A percentile compares a stretch with the other conserved stretches of the same genome.
These are phyloP conservation scores for Ovis aries DNA, from an alignment of 2,113 vertebrate species.

Conservation along the genomic window DNA sequence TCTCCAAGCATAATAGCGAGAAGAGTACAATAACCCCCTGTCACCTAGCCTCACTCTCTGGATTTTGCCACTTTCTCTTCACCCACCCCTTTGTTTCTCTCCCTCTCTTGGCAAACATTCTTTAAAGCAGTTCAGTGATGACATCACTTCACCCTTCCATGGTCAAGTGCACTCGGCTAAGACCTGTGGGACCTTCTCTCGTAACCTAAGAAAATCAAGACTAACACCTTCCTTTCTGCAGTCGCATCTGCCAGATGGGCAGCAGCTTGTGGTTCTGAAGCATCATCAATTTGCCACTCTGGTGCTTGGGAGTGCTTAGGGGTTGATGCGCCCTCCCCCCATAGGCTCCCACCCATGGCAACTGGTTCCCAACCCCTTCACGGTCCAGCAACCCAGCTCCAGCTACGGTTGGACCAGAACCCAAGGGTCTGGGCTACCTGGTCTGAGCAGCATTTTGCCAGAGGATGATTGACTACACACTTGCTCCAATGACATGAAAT, in stretches of 20 bases:
- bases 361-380: neutral
- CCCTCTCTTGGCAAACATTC: neutral
- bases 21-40: neutral
- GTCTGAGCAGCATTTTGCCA: neutral
- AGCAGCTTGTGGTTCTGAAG: neutral
- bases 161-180: accelerated
- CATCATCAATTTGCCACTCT: neutral
- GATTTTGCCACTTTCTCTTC: neutral
- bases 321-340: accelerated
- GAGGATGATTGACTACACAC: neutral
- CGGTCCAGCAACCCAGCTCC: accelerated
- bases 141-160: too few relatives aligned
- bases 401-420: neutral
- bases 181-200: neutral
- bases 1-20: neutral
- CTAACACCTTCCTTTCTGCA: neutral
- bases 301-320: neutral
- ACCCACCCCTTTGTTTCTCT: neutral
- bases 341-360: neutral
- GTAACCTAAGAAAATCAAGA: neutral
- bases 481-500: neutral
- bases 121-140: neutral
- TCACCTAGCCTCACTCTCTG: neutral
- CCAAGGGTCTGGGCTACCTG: neutral
- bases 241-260: neutral